Base-by-base conservation (phyloP, 2,113 vertebrate genomes). In the Pluvialis apricaria region DNA sequence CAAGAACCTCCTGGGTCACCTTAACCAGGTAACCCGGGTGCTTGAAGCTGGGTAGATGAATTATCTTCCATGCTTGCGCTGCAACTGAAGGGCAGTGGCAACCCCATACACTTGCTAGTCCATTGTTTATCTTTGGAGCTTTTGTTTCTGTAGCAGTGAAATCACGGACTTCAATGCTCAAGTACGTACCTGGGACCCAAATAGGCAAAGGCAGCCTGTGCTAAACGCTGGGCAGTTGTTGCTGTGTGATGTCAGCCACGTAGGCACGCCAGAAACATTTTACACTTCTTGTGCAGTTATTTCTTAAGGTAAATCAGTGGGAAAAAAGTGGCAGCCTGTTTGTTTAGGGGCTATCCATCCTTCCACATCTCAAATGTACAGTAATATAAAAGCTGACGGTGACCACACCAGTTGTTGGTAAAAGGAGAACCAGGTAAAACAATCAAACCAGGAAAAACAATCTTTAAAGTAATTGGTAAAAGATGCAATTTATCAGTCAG, bases 191-290 rank as follows among this genome's bases (percentile, higher is more conserved):
- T 22, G n/a, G 64, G 38, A 54, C 31, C 15, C 31, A 47, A 65
- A 52, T 0, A 52, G 25, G 17, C 9, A 11, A 3, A 55, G 52
- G 52, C 25, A 5, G 8, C 13, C 9, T 66, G 2, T 34, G 25
- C 28, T 75, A 15, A 34, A 36, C 3, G 1, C n/a, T 38, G 55
- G 28, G 24, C 0, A 2, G 49, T 40, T 19, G 10, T 82, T 61
- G 29, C 15, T 38, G 3, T 25, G 55, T 47, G 57, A 26, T 47
- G 7, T 54, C 31, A 28, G 10, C 47, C 55, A 3, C 5, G 15
- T 21, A 80, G 68, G 9, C 18, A 14, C 32, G 25, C 22, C 73
- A 85, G 22, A 75, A 69, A 58, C 15, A 24, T 6, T 24, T 62
- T 13, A 32, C 11, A 9, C 18, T 44, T 36, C 47, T 54, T 26